Conservation (phyloP, 2,113 vertebrate genomes). For the Cyphotilapia sp. region DNA sequence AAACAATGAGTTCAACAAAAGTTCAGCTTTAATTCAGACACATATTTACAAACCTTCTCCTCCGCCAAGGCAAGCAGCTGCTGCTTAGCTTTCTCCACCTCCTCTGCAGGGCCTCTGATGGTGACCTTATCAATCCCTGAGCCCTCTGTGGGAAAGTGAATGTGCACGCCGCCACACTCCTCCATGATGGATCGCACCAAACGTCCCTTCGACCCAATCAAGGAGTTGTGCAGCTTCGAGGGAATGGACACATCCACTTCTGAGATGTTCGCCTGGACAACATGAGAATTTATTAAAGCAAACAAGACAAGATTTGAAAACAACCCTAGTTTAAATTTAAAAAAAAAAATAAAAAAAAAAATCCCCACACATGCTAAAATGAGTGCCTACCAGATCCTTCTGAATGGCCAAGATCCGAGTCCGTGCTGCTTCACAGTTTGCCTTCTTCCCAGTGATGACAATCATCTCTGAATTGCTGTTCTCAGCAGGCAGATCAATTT, state of each 20-base stretch:
- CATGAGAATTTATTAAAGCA: not conserved
- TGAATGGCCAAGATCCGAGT: slow-evolving; percentile 92
- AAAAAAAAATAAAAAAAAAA: not conserved
- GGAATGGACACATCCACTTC: slow-evolving; percentile 95
- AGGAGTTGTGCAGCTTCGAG: slow-evolving; percentile 92
- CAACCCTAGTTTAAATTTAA: not conserved
- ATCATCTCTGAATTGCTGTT: slow-evolving; percentile 98
- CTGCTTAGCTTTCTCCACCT: slow-evolving; percentile 93
- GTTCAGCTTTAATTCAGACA: not conserved
- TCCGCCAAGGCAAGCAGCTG: slow-evolving; percentile 95
- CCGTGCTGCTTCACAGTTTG: slow-evolving; percentile 91
- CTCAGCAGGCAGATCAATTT: slow-evolving; percentile 96
- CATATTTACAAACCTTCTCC: slow-evolving; percentile 82
- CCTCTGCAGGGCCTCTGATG: slow-evolving; percentile 90
- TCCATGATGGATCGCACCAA: slow-evolving; percentile 99
- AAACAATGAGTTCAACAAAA: not conserved
- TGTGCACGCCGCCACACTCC: slow-evolving; percentile 96
- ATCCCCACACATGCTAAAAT: not conserved
- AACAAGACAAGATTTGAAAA: not conserved
- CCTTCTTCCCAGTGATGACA: slow-evolving; percentile 94
- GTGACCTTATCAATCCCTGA: slow-evolving; percentile 94
- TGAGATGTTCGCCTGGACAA: slow-evolving; percentile 86
- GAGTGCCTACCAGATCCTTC: slow-evolving; percentile 84
- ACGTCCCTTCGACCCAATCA: slow-evolving; percentile 96
- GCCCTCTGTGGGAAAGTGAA: slow-evolving; percentile 95